Evolutionary conservation across 1,140 invertebrate genomes (phyloP), one percentile per base, ranked within the genome.

Genomic region (Centruroides vittatus): DNA sequence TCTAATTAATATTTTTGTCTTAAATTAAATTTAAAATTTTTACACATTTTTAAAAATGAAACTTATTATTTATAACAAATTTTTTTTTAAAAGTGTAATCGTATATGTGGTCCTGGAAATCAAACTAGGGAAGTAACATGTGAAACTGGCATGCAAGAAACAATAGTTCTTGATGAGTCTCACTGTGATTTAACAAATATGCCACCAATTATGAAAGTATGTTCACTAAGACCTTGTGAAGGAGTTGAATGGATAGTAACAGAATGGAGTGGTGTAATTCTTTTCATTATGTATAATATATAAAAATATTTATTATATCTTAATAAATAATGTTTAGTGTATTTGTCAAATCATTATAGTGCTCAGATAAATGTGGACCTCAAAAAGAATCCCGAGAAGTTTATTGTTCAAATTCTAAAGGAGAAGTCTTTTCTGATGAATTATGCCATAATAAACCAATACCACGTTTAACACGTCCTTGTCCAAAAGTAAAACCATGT

Each of bases 171-270:
- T 34, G 78, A 81, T 0, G 86, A 93, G 65, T 73, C 78, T 0
- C 77, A 81, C 23, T 95, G 93, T 70, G 69, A 71, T 8, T 72
- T 67, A 4, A 79, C 83, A 49, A 63, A 55, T 13, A 85, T 85
- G 69, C 89, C 91, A 0, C 79, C 81, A 12, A 74, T 71, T 7
- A 82, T 86, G 65, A 79, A 84, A 36, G 0, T 8, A 6, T 95
- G 93, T 71, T 80, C 84, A 61, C 65, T 88, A 46, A 79, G 85
- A 52, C 89, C 91, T 6, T 96, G 93, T 70, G 88, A 89, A 58
- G 92, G 92, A 10, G 82, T 93, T 12, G 92, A 95, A 72, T 96
- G 93, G 89, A 79, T 93, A 46, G 78, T 82, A 0, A 85, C 88
- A 6, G 82, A 86, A 35, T 97, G 93, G 93, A 83, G 82, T 49